Evolutionary conservation across 2,113 vertebrate genomes (phyloP).

Genomic region (Saccopteryx leptura): DNA sequence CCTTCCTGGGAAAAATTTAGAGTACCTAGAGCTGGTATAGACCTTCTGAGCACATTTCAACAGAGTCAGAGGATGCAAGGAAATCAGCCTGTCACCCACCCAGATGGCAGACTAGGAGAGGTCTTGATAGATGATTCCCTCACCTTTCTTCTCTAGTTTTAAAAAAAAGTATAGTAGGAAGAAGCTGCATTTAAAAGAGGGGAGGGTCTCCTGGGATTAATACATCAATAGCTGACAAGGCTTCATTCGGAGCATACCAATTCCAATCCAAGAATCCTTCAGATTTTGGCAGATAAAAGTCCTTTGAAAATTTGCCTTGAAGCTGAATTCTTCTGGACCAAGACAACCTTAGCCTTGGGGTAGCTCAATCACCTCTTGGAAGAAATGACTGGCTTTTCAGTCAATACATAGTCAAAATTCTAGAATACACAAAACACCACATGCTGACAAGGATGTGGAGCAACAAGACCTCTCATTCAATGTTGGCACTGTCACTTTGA

Average conservation of each 20-base stretch:
- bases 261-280: background rate
- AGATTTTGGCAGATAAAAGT: background rate
- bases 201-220: background rate
- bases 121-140: background rate
- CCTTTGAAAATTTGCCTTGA: constrained; percentile 21
- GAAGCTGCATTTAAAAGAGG: background rate
- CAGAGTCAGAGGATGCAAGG: background rate
- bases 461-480: background rate
- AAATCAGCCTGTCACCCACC: background rate
- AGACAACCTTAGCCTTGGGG: background rate
- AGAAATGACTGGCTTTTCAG: background rate
- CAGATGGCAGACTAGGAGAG: background rate
- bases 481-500: background rate
- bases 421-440: background rate
- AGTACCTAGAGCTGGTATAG: background rate
- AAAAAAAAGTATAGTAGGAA: background rate
- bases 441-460: background rate
- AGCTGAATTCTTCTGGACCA: background rate
- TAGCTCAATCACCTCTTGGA: background rate
- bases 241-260: background rate
- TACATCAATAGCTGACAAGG: background rate
- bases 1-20: background rate
- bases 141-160: background rate
- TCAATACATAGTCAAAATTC: background rate
- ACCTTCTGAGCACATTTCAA: background rate